Evolutionary conservation across 2,797 vertebrate genomes (phyloP), one percentile per base, ranked within the genome.

Genomic region (Malacoraja senta): DNA sequence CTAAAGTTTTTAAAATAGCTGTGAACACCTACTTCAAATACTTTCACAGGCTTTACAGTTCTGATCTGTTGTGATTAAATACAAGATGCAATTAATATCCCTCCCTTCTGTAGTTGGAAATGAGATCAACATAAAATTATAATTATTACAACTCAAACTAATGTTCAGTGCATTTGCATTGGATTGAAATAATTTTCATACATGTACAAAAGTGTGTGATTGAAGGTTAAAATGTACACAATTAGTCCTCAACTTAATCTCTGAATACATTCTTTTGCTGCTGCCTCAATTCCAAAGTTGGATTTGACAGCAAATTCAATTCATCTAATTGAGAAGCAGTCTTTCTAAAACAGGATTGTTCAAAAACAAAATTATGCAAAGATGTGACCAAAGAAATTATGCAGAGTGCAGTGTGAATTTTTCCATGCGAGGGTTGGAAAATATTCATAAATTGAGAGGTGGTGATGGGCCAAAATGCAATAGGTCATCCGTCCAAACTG

Each of bases 11-110:
- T 92, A 53, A 74, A 92, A 76, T 92, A 53, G 72, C 44, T 92
- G 71, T 26, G 15, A 29, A 92, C 90, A n/a, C 90, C 90, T 53
- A 92, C 90, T 92, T 92, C 44, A 74, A 92, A 92, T 92, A 92
- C 65, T 92, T 92, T 76, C 24, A 68, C 61, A 68, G 65, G 32
- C 26, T 92, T 92, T n/a, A 29, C 10, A 92, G 29, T 74, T 74
- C 72, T 71, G 35, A 58, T 92, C 58, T 86, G 88, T 91, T 92
- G 26, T 71, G 72, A 32, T 76, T 13, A 76, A 92, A 92, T 76
- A 26, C 38, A 53, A 53, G 9, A 74, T 91, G 58, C 29, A 65
- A 32, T 65, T 88, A 61, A 19, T 65, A 65, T 61, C 61, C 84
- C 35, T 88, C 21, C 9, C 35, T 88, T 68, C 29, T 88, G 63